Base-by-base conservation (phyloP, 2,797 vertebrate species). In the Perodicticus potto region DNA sequence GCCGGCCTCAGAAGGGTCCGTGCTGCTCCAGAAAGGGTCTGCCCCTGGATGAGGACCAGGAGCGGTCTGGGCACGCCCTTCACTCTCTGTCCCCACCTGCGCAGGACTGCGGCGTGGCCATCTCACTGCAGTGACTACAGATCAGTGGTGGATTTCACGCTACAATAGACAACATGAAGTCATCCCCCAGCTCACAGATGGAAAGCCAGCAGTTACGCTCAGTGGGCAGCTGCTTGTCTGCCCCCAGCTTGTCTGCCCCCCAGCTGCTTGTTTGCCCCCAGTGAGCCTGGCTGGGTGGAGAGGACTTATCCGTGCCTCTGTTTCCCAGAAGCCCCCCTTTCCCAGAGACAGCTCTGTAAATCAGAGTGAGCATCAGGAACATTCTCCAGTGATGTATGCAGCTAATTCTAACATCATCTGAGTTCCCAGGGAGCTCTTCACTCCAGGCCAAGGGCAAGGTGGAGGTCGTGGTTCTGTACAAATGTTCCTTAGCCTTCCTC, bases 1-100 rank as follows among this genome's bases (percentile, higher is more conserved):
- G 2, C 25, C 0, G 3, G 6, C 37, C 53, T 17, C 0, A 0
- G 10, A 43, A 34, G 14, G 80, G 19, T 23, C 8, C 0, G 0
- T 9, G 27, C 10, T 9, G 16, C 63, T 19, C 19, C 14, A 65
- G 43, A 49, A 37, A 43, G 0, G 1, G n/a, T 7, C 27, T 12
- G 5, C 7, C 32, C n/a, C 5, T 0, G 72, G 77, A 9, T 1
- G 0, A 0, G 27, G 17, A 40, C 59, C 34, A 25, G 9, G 5
- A 23, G 22, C 16, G 32, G 10, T 53, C 8, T 29, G 40, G 20
- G 5, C n/a, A 7, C 2, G 16, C 5, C 63, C 3, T 1, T 67
- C 2, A 6, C 74, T 32, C 53, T 53, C 27, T 34, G n/a, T 76
- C 1, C 10, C 32, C 25, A 2, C 5, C 5, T 23, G 34, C 1